Conservation (phyloP, 92 coral and sea anemone species). For the Metridium senile region DNA sequence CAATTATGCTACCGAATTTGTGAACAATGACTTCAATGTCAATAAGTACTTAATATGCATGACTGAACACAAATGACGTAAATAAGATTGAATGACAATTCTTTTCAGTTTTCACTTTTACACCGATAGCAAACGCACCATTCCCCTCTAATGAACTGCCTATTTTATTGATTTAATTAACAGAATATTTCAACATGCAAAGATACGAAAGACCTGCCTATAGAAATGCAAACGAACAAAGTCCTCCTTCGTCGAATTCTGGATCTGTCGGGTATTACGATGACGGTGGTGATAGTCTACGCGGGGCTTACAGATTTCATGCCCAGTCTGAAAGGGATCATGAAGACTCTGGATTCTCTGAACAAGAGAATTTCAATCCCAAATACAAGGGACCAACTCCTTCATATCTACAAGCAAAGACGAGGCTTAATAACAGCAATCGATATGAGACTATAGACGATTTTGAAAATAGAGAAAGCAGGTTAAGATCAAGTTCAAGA, state of each 20-base stretch:
- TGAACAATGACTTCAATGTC: no score
- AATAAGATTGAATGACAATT: no score
- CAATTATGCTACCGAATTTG: no score
- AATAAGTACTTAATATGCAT: no score
- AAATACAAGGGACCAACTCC: background rate
- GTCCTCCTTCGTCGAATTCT: background rate
- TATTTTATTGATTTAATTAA: no score
- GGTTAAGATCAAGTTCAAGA: background rate
- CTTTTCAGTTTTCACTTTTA: no score
- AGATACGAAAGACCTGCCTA: background rate
- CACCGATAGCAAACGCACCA: no score
- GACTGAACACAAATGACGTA: no score
- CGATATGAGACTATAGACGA: background rate
- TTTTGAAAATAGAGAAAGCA: background rate
- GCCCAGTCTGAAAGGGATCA: background rate
- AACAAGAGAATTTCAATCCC: background rate
- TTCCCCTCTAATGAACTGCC: no score
- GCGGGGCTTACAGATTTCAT: background rate
- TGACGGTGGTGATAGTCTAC: background rate
- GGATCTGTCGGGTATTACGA: background rate
- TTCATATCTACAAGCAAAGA: background rate
- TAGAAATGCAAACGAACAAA: background rate
- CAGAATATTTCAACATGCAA: no score
- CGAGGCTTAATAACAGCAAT: background rate
- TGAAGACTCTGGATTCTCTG: conserved; percentile 4